Conservation (phyloP, 2,797 vertebrate species). For the Paratrypauchen microcephalus region DNA sequence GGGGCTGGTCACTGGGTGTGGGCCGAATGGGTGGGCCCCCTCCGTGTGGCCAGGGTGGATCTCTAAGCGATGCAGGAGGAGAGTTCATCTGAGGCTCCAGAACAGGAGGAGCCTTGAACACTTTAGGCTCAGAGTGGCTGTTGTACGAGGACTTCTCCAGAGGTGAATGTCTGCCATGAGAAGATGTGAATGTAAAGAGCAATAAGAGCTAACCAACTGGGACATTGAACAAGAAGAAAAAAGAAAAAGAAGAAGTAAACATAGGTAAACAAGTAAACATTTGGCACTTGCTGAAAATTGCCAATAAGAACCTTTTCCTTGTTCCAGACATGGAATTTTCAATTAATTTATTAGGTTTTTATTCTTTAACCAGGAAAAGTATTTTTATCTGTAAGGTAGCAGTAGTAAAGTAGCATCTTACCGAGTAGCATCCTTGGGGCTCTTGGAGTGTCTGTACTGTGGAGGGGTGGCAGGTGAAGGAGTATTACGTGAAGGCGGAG, state of each 20-base stretch:
- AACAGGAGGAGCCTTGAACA: slow-evolving; percentile 81
- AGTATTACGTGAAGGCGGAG: slow-evolving; percentile 74
- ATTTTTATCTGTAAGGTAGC: no score
- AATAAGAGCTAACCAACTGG: background rate
- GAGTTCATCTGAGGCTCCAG: slow-evolving; percentile 72
- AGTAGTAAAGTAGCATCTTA: slow-evolving; percentile 66
- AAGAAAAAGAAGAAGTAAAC: no score
- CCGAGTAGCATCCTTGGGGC: slow-evolving; percentile 85
- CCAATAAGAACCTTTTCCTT: no score
- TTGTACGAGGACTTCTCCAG: slow-evolving; percentile 85
- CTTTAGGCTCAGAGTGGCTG: slow-evolving; percentile 79
- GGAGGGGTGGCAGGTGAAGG: slow-evolving; percentile 79
- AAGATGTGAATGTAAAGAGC: background rate
- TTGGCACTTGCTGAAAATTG: no score
- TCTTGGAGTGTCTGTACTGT: slow-evolving; percentile 83
- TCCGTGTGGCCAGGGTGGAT: slow-evolving; percentile 81
- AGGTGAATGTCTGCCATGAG: slow-evolving; percentile 79
- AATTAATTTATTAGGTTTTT: no score
- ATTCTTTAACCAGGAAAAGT: no score
- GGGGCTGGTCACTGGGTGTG: slow-evolving; percentile 59
- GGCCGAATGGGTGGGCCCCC: slow-evolving; percentile 72
- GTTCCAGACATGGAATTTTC: no score
- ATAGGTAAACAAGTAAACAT: no score
- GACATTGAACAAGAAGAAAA: no score
- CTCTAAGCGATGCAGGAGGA: slow-evolving; percentile 70